phyloP scores from a whole-genome alignment of 2,113 vertebrate genomes.

The Pionites leucogaster region DNA sequence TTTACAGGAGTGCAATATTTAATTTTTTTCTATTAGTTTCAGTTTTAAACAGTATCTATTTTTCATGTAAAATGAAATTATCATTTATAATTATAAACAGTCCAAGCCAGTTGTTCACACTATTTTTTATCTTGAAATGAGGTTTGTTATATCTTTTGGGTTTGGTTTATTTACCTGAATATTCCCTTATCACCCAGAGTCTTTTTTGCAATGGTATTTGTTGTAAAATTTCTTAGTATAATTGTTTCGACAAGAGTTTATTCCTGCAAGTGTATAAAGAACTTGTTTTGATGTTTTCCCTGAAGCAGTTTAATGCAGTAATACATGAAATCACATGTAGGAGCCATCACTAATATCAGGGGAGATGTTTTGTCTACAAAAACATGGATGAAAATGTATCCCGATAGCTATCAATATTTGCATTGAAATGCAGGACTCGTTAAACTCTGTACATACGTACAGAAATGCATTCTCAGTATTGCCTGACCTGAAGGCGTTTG shows the following conservation, averaged over 20 bases:
- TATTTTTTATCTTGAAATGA: neutral
- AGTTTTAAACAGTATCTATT: neutral
- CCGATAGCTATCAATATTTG: neutral
- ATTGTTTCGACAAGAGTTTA: neutral
- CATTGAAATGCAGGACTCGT: neutral
- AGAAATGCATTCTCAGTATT: neutral
- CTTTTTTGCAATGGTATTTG: neutral
- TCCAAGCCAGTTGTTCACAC: neutral
- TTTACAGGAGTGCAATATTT: neutral
- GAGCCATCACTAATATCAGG: neutral
- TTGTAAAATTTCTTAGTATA: neutral
- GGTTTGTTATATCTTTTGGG: neutral
- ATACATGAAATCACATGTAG: neutral
- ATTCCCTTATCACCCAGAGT: neutral
- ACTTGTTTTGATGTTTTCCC: neutral
- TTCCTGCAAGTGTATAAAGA: neutral
- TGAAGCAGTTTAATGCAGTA: neutral
- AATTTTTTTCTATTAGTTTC: neutral
- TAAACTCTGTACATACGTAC: neutral
- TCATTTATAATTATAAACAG: neutral
- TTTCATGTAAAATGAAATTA: neutral
- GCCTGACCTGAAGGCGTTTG: neutral
- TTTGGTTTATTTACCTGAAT: slow-evolving; percentile 27
- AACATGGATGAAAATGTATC: neutral
- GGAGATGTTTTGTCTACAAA: neutral